Base-by-base conservation (phyloP, 2,797 vertebrate species). In the Xerus rutilus region DNA sequence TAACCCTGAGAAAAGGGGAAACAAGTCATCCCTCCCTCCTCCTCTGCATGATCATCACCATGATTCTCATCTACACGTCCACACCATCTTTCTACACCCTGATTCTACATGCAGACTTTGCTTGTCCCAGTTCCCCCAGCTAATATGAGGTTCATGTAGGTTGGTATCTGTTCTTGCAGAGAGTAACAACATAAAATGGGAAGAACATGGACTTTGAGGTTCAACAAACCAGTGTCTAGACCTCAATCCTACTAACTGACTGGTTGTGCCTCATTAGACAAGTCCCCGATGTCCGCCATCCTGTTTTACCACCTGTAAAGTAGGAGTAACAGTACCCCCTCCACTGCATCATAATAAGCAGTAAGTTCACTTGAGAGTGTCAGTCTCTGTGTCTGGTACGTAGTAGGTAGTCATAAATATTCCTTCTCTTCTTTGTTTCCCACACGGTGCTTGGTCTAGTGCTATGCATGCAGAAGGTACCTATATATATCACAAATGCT, bases 151-250 rank as follows among this genome's bases (percentile, higher is more conserved):
- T 93, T 81, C 45, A 43, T 78, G 65, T 64, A 93, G 72, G 45
- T 15, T 72, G n/a, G 47, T 62, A 90, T 39, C 8, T 45, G 64
- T 84, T 90, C 28, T 86, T 95, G 93, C 39, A 59, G 35, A 90
- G 93, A 86, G 35, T 65, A 86, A 7, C 32, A 39, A 28, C 15
- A 18, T 86, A 18, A 94, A 86, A 47, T 91, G 54, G 67, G 92
- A 96, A 83, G n/a, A 83, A 85, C 69, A 20, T 88, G 69, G 23
- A 49, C 74, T 87, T 78, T 64, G 64, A 59, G 87, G 10, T 83
- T 57, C 65, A 25, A 77, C 15, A 30, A 52, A 47, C 88, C 70
- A 45, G 1, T 35, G 62, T 86, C 54, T 89, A 1, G 67, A 77
- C 20, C 81, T 96, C 54, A 83, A 13, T 25, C 45, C 43, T 86